These are phyloP conservation scores for Oncorhynchus nerka DNA, from an alignment of 2,113 vertebrate genomes.

Conservation along the genomic window DNA sequence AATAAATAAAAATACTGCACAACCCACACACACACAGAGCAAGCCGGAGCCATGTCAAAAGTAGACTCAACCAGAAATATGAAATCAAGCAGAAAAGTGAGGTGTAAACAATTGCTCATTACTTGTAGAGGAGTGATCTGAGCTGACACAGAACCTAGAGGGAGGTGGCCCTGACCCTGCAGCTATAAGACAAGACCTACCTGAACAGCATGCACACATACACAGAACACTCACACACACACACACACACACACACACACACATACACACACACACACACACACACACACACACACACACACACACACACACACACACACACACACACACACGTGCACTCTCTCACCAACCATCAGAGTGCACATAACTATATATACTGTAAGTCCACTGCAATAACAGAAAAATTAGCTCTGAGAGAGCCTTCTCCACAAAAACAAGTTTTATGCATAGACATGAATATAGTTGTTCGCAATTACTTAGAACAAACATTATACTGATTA, in stretches of 20 bases:
- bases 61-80: too few relatives aligned
- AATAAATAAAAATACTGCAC: too few relatives aligned
- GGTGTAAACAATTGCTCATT: slow-evolving; percentile 31
- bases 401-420: not conserved
- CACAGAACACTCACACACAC: too few relatives aligned
- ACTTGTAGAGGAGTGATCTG: slow-evolving; percentile 7
- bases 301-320: not conserved
- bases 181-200: too few relatives aligned
- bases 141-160: not conserved
- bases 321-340: slow-evolving; percentile 32
- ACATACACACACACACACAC: slow-evolving; percentile 26
- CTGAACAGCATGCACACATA: too few relatives aligned
- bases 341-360: too few relatives aligned
- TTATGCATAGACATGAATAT: not conserved
- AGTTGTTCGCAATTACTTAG: not conserved
- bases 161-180: slow-evolving; percentile 13
- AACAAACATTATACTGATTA: not conserved
- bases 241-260: not conserved
- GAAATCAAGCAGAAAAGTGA: not conserved
- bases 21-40: too few relatives aligned
- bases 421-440: too few relatives aligned
- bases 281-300: too few relatives aligned
- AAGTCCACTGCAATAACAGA: not conserved
- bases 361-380: not conserved
- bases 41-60: too few relatives aligned